Conservation (phyloP, 1,140 invertebrate genomes). For the Macrobrachium rosenbergii region DNA sequence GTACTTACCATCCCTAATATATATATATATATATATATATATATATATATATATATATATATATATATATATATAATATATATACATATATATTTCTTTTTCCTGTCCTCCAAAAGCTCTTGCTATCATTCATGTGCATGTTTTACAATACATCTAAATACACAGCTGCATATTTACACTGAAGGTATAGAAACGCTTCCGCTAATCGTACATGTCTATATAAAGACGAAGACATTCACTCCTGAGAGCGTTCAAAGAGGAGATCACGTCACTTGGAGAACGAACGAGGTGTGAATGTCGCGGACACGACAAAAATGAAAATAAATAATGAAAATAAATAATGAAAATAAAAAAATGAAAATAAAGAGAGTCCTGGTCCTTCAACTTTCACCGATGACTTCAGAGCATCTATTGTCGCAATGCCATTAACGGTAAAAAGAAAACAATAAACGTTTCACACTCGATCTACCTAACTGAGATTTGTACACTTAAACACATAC, state of each 20-base stretch:
- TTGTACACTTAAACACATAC: background rate
- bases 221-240: no score
- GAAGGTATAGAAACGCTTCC: no score
- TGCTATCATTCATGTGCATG: no score
- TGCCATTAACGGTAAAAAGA: background rate
- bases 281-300: conserved; percentile 26
- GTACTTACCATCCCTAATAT: no score
- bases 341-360: conserved; percentile 3
- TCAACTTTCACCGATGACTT: background rate
- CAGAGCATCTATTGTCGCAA: background rate
- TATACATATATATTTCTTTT: no score
- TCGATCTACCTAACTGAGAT: background rate
- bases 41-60: no score
- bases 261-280: conserved; percentile 25
- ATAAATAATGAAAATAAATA: background rate
- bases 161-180: no score
- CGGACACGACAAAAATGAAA: background rate
- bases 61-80: no score
- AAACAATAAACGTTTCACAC: background rate
- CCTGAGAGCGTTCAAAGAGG: background rate
- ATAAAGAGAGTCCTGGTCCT: background rate
- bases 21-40: no score
- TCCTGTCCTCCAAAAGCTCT: no score
- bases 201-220: no score
- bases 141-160: no score